Evolutionary conservation across 2,797 vertebrate species (phyloP).

Genomic region (Sebastes taczanowskii): DNA sequence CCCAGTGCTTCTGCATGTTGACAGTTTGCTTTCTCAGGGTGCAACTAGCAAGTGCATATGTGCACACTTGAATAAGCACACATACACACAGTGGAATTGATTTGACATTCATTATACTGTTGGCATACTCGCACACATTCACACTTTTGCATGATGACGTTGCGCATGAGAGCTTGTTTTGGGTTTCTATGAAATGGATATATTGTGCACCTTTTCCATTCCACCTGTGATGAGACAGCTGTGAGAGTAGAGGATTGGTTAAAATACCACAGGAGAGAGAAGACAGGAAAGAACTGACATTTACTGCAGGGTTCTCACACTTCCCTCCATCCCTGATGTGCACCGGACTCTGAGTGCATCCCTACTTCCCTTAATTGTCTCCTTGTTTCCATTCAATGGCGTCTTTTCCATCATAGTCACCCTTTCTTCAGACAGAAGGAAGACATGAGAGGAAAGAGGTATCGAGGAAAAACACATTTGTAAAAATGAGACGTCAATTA

Average conservation of each 20-base stretch:
- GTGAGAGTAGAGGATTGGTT: background rate
- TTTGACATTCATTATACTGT: slow-evolving; percentile 2
- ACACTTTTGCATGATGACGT: background rate
- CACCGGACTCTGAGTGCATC: background rate
- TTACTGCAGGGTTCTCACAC: background rate
- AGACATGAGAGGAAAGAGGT: background rate
- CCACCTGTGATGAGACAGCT: background rate
- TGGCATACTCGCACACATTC: background rate
- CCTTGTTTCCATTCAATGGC: background rate
- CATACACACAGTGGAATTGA: background rate
- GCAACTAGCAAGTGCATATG: background rate
- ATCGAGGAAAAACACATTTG: background rate
- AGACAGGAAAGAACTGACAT: background rate
- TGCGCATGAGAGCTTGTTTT: background rate
- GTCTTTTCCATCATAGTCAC: slow-evolving; percentile 1
- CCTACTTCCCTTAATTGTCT: background rate
- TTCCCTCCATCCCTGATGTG: background rate
- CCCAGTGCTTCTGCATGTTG: slow-evolving; percentile 17
- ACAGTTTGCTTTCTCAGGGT: slow-evolving; percentile 13
- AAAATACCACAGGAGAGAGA: background rate
- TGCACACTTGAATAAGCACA: slow-evolving; percentile 6
- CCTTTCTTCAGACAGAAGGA: background rate
- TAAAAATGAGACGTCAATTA: background rate
- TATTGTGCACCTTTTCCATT: background rate
- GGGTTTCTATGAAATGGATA: background rate